These are phyloP conservation scores for Agrilus mali DNA, from an alignment of 2,888 invertebrate genomes.

Conservation along the genomic window DNA sequence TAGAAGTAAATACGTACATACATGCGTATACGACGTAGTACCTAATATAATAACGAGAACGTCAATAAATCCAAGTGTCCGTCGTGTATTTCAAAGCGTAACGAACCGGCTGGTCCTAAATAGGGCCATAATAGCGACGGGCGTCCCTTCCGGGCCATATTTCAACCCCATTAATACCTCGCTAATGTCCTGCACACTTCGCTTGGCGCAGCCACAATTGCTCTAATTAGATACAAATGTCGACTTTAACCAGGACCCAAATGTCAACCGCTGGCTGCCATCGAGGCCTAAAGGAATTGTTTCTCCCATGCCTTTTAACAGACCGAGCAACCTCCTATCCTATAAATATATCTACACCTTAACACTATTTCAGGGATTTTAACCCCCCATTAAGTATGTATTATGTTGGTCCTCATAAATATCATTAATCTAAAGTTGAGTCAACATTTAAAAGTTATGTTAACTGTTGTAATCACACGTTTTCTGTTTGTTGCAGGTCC, in stretches of 20 bases:
- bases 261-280: slow-evolving; percentile 9
- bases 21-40: no score
- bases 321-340: no score
- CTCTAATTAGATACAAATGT: slow-evolving; percentile 32
- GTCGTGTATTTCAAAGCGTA: neutral
- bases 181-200: slow-evolving; percentile 26
- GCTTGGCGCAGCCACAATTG: slow-evolving; percentile 29
- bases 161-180: slow-evolving; percentile 25
- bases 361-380: neutral
- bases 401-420: no score
- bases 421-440: no score
- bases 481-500: slow-evolving; percentile 38
- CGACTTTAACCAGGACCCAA: slow-evolving; percentile 23
- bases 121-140: slow-evolving; percentile 21
- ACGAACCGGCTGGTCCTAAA: slow-evolving; percentile 17
- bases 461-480: no score
- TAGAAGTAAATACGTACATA: no score
- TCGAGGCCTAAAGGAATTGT: no score
- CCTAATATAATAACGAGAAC: neutral
- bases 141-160: slow-evolving; percentile 19
- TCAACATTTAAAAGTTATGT: no score
- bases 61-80: neutral
- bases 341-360: no score
- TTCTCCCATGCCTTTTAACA: no score
- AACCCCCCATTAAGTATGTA: neutral